Evolutionary conservation across 2,797 vertebrate species (phyloP).

Genomic region (Ataeniobius toweri): DNA sequence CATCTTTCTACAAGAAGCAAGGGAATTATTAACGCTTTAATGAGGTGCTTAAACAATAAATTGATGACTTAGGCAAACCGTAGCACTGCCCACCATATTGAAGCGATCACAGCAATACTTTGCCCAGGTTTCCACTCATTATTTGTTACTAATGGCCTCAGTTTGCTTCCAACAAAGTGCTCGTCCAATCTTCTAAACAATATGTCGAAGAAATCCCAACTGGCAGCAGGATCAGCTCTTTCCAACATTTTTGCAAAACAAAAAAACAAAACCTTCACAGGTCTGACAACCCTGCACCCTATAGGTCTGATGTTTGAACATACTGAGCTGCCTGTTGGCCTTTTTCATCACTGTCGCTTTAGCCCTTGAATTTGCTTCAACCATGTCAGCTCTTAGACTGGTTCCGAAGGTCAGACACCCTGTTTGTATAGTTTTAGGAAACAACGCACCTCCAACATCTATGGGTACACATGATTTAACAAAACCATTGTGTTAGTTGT

Average conservation of each 20-base stretch:
- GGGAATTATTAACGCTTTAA: slow-evolving; percentile 19
- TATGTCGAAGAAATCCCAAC: neutral
- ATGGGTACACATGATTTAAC: slow-evolving; percentile 33
- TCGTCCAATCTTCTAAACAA: neutral
- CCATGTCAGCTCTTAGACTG: slow-evolving; percentile 29
- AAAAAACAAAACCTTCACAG: slow-evolving; percentile 13
- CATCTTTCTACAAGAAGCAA: neutral
- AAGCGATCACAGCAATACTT: slow-evolving; percentile 37
- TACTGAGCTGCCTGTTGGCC: neutral
- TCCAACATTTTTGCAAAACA: slow-evolving; percentile 3
- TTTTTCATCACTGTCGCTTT: slow-evolving; percentile 14
- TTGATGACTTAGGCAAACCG: slow-evolving; percentile 19
- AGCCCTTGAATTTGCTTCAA: slow-evolving; percentile 54
- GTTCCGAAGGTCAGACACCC: slow-evolving; percentile 24
- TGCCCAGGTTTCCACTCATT: slow-evolving; percentile 25
- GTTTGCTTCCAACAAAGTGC: slow-evolving; percentile 38
- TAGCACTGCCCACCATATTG: slow-evolving; percentile 19
- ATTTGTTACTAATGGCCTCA: slow-evolving; percentile 39
- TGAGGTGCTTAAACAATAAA: slow-evolving; percentile 35
- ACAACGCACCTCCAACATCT: slow-evolving; percentile 27
- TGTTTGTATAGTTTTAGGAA: slow-evolving; percentile 28
- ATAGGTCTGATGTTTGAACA: neutral
- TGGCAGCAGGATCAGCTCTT: neutral
- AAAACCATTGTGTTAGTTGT: neutral
- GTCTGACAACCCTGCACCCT: neutral